These are phyloP conservation scores for Lordiphosa mommai DNA, from an alignment of 1,140 invertebrate species.

Conservation along the genomic window DNA sequence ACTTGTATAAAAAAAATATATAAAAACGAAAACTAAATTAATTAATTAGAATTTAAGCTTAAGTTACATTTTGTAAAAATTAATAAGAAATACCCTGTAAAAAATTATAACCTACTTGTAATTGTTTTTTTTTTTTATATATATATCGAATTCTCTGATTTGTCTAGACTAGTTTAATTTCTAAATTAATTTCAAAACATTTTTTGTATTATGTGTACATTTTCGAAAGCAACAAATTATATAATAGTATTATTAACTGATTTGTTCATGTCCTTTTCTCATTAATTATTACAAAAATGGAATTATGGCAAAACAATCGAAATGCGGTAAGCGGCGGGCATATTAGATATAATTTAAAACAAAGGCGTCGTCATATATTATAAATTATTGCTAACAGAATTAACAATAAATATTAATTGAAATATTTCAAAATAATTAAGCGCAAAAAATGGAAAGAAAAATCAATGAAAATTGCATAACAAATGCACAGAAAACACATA, in stretches of 20 bases:
- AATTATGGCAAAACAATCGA: conserved; percentile 26
- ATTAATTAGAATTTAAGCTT: conserved; percentile 63
- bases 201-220: conserved; percentile 69
- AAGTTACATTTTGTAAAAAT: conserved; percentile 73
- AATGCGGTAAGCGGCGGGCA: conserved; percentile 9
- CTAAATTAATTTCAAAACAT: conserved; percentile 72
- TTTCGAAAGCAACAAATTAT: conserved; percentile 56
- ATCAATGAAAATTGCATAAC: conserved; percentile 13
- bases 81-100: conserved; percentile 65
- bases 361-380: conserved; percentile 28
- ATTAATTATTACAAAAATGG: conserved; percentile 16
- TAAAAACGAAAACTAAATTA: conserved; percentile 32
- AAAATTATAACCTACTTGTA: conserved; percentile 44
- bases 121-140: conserved; percentile 39
- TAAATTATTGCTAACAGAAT: conserved; percentile 33
- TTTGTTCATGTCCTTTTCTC: conserved; percentile 26
- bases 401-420: conserved; percentile 34
- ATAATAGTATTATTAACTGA: conserved; percentile 66
- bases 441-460: conserved; percentile 9
- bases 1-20: conserved; percentile 61
- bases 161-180: conserved; percentile 70
- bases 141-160: conserved; percentile 23
- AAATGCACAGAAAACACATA: neutral
- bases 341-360: conserved; percentile 30
- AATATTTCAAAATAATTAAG: conserved; percentile 22